These are phyloP conservation scores for Pelochelys cantorii DNA, from an alignment of 2,797 vertebrate genomes.

Conservation along the genomic window DNA sequence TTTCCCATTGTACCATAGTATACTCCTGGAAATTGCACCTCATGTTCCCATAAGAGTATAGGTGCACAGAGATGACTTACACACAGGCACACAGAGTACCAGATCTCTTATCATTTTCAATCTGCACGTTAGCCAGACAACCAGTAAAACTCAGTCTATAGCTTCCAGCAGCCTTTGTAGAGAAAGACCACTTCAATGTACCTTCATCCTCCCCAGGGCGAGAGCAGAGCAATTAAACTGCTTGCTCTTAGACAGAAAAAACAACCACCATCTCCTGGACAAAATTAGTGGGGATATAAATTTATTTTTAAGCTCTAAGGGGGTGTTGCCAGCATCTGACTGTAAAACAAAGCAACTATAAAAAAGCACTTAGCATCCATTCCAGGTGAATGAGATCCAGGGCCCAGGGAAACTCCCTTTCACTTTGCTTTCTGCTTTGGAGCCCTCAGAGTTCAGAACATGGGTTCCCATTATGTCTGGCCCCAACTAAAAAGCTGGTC, in stretches of 20 bases:
- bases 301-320: constrained; percentile 31
- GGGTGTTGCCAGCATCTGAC: constrained; percentile 43
- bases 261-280: not conserved
- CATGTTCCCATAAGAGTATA: not conserved
- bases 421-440: not conserved
- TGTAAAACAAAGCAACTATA: constrained; percentile 36
- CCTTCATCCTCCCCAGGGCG: not conserved
- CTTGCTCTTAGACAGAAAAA: not conserved
- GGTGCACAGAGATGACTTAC: not conserved
- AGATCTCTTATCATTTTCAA: not conserved
- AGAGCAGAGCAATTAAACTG: constrained; percentile 17
- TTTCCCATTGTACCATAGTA: no score
- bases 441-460: not conserved
- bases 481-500: constrained; percentile 19
- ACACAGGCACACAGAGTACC: not conserved
- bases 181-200: not conserved
- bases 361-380: not conserved
- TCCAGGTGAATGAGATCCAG: not conserved
- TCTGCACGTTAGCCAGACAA: not conserved
- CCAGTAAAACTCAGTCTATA: not conserved
- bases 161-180: not conserved
- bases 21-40: no score
- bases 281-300: constrained; percentile 59
- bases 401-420: not conserved
- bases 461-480: not conserved